Percentiles rank a stretch among this genome's conserved stretches.
Evolutionary conservation across 2,888 invertebrate genomes (phyloP).

Genomic region (Monoplex corrugatus): DNA sequence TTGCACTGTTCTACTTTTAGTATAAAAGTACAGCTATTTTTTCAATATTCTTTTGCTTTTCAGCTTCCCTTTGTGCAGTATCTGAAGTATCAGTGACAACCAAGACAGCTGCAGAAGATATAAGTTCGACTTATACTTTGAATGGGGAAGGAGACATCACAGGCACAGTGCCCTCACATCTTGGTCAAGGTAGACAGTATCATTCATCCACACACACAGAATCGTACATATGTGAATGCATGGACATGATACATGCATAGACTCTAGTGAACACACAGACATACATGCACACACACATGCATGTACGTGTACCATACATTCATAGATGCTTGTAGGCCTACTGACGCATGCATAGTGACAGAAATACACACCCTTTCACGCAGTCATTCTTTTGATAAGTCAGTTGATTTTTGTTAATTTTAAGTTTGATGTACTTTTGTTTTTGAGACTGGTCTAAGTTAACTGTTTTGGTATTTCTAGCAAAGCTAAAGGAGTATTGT

Average conservation of each 20-base stretch:
- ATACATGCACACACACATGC: not conserved
- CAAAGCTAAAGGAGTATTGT: too few species aligned
- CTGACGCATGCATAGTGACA: not conserved
- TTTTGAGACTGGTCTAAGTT: too few species aligned
- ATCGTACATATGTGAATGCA: too few species aligned
- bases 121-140: conserved; percentile 82
- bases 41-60: conserved; percentile 36
- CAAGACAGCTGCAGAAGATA: conserved; percentile 82
- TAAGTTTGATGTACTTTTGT: too few species aligned
- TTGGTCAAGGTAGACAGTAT: conserved; percentile 81
- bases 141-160: conserved; percentile 83
- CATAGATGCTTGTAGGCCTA: not conserved
- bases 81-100: conserved; percentile 84
- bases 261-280: too few species aligned
- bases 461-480: too few species aligned
- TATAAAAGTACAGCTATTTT: too few species aligned
- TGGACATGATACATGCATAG: too few species aligned
- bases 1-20: too few species aligned
- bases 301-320: not conserved
- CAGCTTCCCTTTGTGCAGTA: conserved; percentile 83
- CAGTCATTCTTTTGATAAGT: too few species aligned
- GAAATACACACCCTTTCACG: not conserved
- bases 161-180: conserved; percentile 82
- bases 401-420: too few species aligned
- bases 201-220: not conserved